Evolutionary conservation across 2,113 vertebrate genomes (phyloP).

Genomic region (Rattus rattus): DNA sequence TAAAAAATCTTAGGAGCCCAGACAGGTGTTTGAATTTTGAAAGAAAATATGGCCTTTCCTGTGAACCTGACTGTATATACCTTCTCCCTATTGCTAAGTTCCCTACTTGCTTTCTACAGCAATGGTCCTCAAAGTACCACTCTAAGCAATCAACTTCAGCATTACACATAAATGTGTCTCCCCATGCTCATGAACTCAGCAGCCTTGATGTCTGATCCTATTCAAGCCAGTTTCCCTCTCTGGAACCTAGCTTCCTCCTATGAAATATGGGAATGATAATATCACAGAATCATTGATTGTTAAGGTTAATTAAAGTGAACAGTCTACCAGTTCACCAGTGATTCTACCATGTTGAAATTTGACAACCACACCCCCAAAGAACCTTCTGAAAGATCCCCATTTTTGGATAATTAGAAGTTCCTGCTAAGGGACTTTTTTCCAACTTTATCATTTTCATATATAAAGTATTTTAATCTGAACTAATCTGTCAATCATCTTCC

Average conservation of each 20-base stretch:
- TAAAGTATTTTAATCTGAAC: constrained; percentile 55
- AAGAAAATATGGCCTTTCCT: neutral
- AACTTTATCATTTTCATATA: constrained; percentile 24
- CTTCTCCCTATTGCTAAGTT: neutral
- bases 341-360: neutral
- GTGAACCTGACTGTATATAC: neutral
- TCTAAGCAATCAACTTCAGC: neutral
- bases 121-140: neutral
- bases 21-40: neutral
- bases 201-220: neutral
- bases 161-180: neutral
- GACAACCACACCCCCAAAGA: neutral
- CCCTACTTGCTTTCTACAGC: neutral
- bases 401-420: constrained; percentile 28
- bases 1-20: neutral
- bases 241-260: neutral
- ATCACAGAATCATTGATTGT: neutral
- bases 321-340: neutral
- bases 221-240: neutral
- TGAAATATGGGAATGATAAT: neutral
- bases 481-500: constrained; percentile 59
- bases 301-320: neutral
- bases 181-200: neutral
- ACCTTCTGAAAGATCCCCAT: constrained; percentile 39
- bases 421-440: constrained; percentile 40